Conservation (phyloP, 2,113 vertebrate species). For the Gasterosteus aculeatus region DNA sequence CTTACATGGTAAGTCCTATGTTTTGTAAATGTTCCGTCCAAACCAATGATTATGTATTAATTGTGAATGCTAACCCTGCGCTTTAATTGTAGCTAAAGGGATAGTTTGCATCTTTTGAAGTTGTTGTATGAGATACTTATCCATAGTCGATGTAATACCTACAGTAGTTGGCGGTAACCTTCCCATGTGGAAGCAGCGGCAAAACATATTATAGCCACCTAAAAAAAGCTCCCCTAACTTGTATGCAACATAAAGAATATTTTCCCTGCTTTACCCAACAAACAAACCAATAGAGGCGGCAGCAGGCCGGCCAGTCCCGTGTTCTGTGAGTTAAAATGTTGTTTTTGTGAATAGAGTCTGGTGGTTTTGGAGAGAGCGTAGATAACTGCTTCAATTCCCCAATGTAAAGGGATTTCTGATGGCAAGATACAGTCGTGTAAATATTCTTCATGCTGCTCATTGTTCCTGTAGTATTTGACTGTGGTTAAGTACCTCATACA, state of each 20-base stretch:
- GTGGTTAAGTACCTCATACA: not conserved
- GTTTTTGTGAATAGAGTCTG: not conserved
- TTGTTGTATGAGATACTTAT: not conserved
- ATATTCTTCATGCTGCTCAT: not conserved
- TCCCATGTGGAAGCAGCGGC: not conserved
- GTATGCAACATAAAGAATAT: not conserved
- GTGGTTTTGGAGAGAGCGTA: not conserved
- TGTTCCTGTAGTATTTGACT: not conserved
- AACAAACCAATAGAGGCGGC: not conserved
- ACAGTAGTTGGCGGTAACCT: not conserved
- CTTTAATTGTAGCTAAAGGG: not conserved
- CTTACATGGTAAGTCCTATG: conserved; percentile 87
- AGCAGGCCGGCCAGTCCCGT: not conserved
- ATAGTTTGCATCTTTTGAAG: not conserved
- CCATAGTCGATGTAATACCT: not conserved
- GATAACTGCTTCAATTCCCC: not conserved
- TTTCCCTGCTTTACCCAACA: not conserved
- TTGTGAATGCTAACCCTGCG: not conserved
- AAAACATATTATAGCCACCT: too few relatives aligned
- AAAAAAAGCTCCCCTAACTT: not conserved
- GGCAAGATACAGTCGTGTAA: not conserved
- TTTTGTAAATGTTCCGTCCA: not conserved
- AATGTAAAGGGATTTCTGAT: not conserved
- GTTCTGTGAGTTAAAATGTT: not conserved
- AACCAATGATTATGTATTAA: not conserved